Evolutionary conservation across 2,888 invertebrate species (phyloP), one percentile per base, ranked within the genome.

Genomic region (Polietes domitor): DNA sequence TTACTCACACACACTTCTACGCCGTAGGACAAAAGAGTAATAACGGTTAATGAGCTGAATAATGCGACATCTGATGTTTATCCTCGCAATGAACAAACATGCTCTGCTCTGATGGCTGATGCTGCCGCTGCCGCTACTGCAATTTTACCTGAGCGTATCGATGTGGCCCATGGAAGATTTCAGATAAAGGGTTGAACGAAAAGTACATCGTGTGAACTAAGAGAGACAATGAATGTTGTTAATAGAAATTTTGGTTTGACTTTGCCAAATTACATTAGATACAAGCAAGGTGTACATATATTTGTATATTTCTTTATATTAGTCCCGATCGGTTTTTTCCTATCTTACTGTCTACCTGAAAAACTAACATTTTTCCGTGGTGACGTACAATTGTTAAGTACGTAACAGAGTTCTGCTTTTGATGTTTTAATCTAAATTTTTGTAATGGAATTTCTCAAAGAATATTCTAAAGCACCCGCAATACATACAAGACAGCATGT

Each of bases 41-140:
- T 61, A 61, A 61, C 17, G 28, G 28, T 15, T 61, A 61, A 61
- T 61, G 61, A 28, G 61, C n/a, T 61, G 17, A 28, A 28, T 61
- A 28, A 28, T 55, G 61, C 61, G 10, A 6, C 28, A 28, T 28
- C 28, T n/a, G 61, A 61, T 61, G 24, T 15, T 61, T 61, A 61
- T 28, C 61, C 61, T 4, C 15, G 24, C 12, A 61, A n/a, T 47
- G 37, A 37, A n/a, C n/a, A n/a, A n/a, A n/a, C n/a, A n/a, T 32
- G 32, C 32, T 6, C 32, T 32, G n/a, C n/a, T n/a, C n/a, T n/a
- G n/a, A n/a, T n/a, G n/a, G 5, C 32, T 32, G 32, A 32, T 32
- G 32, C 32, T 32, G 32, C 32, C n/a, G 32, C 10, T 12, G 47
- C 47, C 6, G 47, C 12, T 41, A 12, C 10, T 41, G 41, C 2